Evolutionary conservation across 2,113 vertebrate species (phyloP).

Genomic region (Lampris megalopsis): DNA sequence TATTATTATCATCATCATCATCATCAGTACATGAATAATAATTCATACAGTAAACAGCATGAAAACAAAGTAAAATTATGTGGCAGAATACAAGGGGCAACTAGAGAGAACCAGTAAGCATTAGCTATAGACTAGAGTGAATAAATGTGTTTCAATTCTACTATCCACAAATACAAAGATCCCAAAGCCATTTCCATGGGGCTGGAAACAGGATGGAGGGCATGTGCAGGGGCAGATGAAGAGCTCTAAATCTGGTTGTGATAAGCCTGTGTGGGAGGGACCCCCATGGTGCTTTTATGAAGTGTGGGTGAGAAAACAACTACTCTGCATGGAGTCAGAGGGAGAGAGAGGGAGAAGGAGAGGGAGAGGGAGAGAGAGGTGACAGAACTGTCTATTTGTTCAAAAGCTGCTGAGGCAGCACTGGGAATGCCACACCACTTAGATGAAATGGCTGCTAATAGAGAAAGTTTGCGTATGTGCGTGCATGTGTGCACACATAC

Average conservation of each 20-base stretch:
- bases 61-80: too few species aligned
- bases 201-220: background rate
- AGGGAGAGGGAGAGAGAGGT: background rate
- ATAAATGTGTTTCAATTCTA: too few species aligned
- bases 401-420: constrained; percentile 2
- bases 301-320: constrained; percentile 42
- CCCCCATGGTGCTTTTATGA: constrained; percentile 45
- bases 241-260: constrained; percentile 25
- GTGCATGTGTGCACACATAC: background rate
- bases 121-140: too few species aligned
- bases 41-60: too few species aligned
- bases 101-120: too few species aligned
- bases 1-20: too few species aligned
- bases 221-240: constrained; percentile 1
- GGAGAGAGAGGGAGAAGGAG: background rate
- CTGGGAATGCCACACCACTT: background rate
- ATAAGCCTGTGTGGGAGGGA: constrained; percentile 23
- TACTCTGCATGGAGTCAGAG: constrained; percentile 12
- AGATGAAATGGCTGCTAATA: constrained; percentile 1
- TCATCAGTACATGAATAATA: too few species aligned
- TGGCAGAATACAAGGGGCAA: too few species aligned
- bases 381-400: constrained; percentile 4
- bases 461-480: background rate
- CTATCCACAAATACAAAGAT: too few species aligned
- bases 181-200: background rate